These are phyloP conservation scores for Chionoecetes opilio DNA, from an alignment of 1,140 invertebrate genomes.

Conservation along the genomic window DNA sequence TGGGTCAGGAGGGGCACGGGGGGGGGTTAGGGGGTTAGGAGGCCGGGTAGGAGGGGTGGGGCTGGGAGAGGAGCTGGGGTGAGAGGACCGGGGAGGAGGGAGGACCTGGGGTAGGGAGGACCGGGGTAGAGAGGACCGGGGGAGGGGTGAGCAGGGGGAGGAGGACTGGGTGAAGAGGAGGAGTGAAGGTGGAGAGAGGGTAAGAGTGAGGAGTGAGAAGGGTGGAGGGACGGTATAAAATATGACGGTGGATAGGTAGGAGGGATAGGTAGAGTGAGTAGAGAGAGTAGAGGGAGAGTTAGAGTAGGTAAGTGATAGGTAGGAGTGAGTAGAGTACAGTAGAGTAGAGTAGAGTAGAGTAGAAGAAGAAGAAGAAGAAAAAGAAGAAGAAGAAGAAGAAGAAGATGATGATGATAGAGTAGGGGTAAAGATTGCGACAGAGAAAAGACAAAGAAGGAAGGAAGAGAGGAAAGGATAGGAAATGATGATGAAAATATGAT, in stretches of 20 bases:
- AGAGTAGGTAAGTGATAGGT: not conserved
- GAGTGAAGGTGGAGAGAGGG: not conserved
- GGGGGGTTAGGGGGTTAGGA: not conserved
- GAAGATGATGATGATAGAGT: not conserved
- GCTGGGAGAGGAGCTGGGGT: too few relatives aligned
- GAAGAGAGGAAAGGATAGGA: not conserved
- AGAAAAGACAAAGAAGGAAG: not conserved
- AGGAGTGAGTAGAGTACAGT: not conserved
- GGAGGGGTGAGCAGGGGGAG: not conserved
- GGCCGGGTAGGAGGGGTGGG: too few relatives aligned
- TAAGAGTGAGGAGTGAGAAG: not conserved
- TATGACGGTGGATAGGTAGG: not conserved
- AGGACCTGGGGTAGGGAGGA: too few relatives aligned
- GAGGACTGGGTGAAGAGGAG: not conserved
- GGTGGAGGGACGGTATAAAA: not conserved
- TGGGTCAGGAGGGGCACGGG: not conserved
- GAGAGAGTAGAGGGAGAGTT: not conserved
- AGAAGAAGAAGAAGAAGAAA: not conserved
- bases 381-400: not conserved
- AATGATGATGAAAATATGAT: not conserved
- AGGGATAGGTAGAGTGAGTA: not conserved
- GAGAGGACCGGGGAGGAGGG: too few relatives aligned
- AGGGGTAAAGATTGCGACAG: not conserved
- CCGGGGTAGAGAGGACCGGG: not conserved
- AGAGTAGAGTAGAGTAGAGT: not conserved